Percentiles rank a stretch among this genome's conserved stretches.
These are phyloP conservation scores for Leucosticte australis DNA, from an alignment of 2,113 vertebrate species.

Conservation along the genomic window DNA sequence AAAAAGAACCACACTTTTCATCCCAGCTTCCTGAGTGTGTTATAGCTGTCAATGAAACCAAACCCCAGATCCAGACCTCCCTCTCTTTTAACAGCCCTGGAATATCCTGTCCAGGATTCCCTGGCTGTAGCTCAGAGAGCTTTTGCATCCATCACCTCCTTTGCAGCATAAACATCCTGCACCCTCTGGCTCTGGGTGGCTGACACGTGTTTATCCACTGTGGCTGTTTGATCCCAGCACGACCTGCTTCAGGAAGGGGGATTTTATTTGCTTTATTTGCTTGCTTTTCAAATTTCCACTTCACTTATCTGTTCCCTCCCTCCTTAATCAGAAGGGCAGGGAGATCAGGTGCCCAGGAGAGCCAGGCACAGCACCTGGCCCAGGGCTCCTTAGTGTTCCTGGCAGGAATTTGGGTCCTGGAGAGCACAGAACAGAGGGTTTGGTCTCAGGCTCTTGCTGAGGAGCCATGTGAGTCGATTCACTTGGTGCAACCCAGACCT, in stretches of 20 bases:
- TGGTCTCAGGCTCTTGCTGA: not conserved
- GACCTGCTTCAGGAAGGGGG: not conserved
- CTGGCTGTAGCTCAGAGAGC: not conserved
- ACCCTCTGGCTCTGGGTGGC: not conserved
- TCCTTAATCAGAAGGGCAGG: not conserved
- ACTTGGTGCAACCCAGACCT: rapidly evolving
- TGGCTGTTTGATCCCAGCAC: not conserved
- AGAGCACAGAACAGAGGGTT: not conserved
- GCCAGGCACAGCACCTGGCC: rapidly evolving
- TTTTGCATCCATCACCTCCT: not conserved
- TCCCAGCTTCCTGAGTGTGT: rapidly evolving
- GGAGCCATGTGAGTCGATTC: rapidly evolving
- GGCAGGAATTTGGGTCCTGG: not conserved
- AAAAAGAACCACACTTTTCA: not conserved
- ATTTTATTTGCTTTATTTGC: not conserved
- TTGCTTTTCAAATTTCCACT: not conserved
- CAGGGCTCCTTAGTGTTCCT: rapidly evolving
- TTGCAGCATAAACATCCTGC: not conserved
- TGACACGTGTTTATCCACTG: not conserved
- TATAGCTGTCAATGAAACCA: not conserved
- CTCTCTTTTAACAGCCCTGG: not conserved
- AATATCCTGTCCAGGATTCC: not conserved
- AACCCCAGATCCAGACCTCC: not conserved
- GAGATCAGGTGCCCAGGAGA: not conserved
- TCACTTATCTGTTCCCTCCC: not conserved